Evolutionary conservation across 2,113 vertebrate genomes (phyloP).

Genomic region (Carassius carassius): DNA sequence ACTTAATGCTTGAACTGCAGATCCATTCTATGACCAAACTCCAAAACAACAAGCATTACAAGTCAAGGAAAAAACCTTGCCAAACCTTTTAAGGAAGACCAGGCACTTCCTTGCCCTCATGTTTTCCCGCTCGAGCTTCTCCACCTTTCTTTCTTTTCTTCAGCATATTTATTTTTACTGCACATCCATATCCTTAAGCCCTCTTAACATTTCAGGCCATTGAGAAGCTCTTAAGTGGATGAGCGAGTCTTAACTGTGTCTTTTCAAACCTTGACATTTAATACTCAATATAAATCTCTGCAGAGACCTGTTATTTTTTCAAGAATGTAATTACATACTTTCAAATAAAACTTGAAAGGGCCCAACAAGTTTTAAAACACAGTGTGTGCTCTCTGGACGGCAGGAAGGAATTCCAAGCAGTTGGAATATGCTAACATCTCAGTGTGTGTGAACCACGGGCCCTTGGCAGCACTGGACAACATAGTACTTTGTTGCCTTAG

Average conservation of each 20-base stretch:
- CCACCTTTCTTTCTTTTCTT: slow-evolving; percentile 34
- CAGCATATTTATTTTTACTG: slow-evolving; percentile 56
- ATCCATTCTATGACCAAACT: background rate
- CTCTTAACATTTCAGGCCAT: slow-evolving; percentile 59
- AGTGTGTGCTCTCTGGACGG: slow-evolving; percentile 88
- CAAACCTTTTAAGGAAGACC: slow-evolving; percentile 18
- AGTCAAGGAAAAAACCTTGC: background rate
- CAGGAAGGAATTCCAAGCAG: slow-evolving; percentile 97
- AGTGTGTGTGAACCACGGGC: slow-evolving; percentile 73
- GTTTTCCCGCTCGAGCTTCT: slow-evolving; percentile 21
- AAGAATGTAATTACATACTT: slow-evolving; percentile 99
- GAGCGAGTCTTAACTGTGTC: slow-evolving; percentile 83
- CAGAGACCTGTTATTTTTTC: slow-evolving; percentile 91
- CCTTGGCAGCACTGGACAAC: slow-evolving; percentile 51
- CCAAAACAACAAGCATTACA: background rate
- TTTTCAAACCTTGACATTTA: slow-evolving; percentile 93
- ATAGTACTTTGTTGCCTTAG: slow-evolving; percentile 28
- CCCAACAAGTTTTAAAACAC: slow-evolving; percentile 98
- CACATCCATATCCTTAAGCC: slow-evolving; percentile 49
- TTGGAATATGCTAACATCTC: slow-evolving; percentile 96
- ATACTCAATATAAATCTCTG: slow-evolving; percentile 95
- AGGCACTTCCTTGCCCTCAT: background rate
- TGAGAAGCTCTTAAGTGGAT: slow-evolving; percentile 64
- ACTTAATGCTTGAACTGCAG: background rate
- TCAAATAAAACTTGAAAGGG: slow-evolving; percentile 99